These are phyloP conservation scores for Plusia festucae DNA, from an alignment of 2,888 invertebrate species.

Conservation along the genomic window DNA sequence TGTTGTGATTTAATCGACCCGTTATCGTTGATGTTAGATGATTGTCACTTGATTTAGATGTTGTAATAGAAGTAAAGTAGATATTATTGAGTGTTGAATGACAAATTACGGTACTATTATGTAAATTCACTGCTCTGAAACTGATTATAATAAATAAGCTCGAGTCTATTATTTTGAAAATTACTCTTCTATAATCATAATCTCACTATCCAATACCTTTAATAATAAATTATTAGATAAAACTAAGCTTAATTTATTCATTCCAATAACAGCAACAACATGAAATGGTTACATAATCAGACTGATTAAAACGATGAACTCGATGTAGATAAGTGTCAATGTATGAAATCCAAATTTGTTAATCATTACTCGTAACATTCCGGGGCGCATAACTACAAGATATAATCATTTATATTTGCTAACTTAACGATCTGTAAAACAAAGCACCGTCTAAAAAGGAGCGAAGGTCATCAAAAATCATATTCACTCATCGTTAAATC, in stretches of 20 bases:
- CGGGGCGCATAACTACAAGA: not conserved
- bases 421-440: conserved; percentile 24
- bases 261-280: not conserved
- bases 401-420: conserved; percentile 7
- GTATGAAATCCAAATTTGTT: not conserved
- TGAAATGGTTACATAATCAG: not conserved
- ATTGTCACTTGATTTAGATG: conserved; percentile 18
- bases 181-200: not conserved
- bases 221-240: no score
- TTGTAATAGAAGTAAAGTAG: no score
- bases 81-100: no score
- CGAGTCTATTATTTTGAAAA: no score
- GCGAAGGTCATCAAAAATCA: conserved; percentile 38
- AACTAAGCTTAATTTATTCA: not conserved
- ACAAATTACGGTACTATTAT: no score
- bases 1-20: conserved; percentile 39
- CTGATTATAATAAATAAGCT: no score
- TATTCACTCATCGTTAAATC: conserved; percentile 25
- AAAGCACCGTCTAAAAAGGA: conserved; percentile 25
- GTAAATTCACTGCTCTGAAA: no score
- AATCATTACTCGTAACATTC: not conserved
- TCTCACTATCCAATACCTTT: no score
- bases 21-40: conserved; percentile 14
- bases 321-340: not conserved
- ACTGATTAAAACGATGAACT: no score